Percentiles rank a stretch among this genome's conserved stretches.
Evolutionary conservation across 2,113 vertebrate genomes (phyloP).

Genomic region (Tauraco erythrolophus): DNA sequence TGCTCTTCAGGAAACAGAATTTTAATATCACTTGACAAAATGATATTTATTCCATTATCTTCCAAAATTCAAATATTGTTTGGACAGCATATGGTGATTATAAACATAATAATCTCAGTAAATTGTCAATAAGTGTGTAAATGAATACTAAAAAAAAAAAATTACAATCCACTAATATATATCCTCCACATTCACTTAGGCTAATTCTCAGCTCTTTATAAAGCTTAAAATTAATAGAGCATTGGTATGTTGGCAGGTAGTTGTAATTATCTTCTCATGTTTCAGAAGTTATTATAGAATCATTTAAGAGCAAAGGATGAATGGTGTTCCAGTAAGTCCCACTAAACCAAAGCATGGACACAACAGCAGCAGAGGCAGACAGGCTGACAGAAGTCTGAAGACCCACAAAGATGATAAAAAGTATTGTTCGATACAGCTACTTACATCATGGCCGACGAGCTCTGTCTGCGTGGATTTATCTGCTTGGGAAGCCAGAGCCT

Average conservation of each 20-base stretch:
- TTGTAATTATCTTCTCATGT: conserved; percentile 48
- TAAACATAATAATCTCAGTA: conserved; percentile 55
- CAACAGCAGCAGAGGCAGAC: conserved; percentile 45
- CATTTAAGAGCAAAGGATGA: conserved; percentile 59
- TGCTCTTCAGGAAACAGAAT: neutral
- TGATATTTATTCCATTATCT: neutral
- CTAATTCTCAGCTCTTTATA: conserved; percentile 46
- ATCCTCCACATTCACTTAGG: neutral
- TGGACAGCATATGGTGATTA: neutral
- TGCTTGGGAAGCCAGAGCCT: conserved; percentile 84
- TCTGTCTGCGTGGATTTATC: conserved; percentile 97
- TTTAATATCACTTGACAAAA: conserved; percentile 36
- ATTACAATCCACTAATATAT: neutral
- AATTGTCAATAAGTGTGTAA: conserved; percentile 52
- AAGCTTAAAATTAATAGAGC: conserved; percentile 51
- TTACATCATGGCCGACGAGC: conserved; percentile 89
- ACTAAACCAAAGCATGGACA: conserved; percentile 32
- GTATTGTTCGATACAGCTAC: conserved; percentile 61
- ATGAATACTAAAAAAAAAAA: neutral
- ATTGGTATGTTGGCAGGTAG: neutral
- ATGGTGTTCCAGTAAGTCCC: neutral
- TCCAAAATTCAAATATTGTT: neutral
- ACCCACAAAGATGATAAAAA: conserved; percentile 49
- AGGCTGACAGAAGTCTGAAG: conserved; percentile 24
- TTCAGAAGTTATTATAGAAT: conserved; percentile 36